Percentiles rank a stretch among this genome's conserved stretches.
Conservation (phyloP, 2,113 vertebrate genomes). For the Orycteropus afer region DNA sequence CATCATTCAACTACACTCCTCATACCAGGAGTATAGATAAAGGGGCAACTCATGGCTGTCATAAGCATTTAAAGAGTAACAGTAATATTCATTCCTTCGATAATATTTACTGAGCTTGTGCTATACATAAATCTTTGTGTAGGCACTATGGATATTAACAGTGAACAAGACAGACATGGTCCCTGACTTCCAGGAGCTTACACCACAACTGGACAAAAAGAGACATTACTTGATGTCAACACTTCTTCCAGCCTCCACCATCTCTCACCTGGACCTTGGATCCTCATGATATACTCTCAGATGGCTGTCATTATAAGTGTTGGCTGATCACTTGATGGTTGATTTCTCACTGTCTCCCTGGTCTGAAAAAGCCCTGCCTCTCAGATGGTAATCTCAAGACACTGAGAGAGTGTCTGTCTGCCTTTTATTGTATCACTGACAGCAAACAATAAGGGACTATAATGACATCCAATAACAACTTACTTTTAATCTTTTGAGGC, state of each 20-base stretch:
- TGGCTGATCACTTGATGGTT: no score
- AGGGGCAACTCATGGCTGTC: neutral
- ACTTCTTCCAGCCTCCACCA: neutral
- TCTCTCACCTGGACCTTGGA: neutral
- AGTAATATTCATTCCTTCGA: neutral
- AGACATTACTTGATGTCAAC: neutral
- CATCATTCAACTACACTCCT: neutral
- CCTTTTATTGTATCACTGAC: neutral
- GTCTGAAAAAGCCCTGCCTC: neutral
- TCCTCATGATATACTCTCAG: neutral
- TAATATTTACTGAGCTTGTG: neutral
- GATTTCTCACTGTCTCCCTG: neutral
- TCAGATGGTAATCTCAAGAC: neutral
- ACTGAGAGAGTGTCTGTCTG: neutral
- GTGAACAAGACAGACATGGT: neutral
- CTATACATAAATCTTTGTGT: neutral
- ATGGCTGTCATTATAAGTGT: no score
- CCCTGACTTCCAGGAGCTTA: neutral
- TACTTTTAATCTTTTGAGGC: neutral
- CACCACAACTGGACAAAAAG: neutral
- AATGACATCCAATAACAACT: neutral
- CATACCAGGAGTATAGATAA: neutral
- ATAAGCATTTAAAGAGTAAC: neutral
- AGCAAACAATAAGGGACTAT: neutral
- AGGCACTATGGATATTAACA: neutral